Conservation (phyloP, 2,888 invertebrate species). For the Deroplatys truncata region DNA sequence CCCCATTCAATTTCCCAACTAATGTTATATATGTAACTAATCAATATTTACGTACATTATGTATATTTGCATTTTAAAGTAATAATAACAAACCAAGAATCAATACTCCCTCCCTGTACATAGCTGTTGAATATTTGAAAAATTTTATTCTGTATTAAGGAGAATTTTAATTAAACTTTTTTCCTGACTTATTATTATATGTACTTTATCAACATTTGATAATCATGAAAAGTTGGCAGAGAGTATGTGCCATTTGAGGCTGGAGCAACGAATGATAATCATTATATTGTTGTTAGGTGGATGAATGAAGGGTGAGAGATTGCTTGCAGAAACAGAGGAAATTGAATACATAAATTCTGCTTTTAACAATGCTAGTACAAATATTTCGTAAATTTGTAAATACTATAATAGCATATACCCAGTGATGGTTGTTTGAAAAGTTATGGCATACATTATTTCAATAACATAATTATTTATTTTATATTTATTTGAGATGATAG, state of each 20-base stretch:
- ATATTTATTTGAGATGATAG: neutral
- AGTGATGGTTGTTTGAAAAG: neutral
- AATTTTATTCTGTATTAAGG: conserved; percentile 34
- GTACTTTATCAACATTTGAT: neutral
- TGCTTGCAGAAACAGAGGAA: neutral
- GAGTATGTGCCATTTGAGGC: neutral
- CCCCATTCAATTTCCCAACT: neutral
- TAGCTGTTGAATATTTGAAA: conserved; percentile 32
- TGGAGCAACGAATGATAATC: neutral
- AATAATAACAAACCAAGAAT: conserved; percentile 2
- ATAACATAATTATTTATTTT: neutral
- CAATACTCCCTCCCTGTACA: conserved; percentile 28
- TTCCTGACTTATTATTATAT: conserved; percentile 5
- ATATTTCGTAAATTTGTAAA: conserved; percentile 3
- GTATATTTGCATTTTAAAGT: conserved; percentile 18
- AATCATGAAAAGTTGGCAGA: neutral
- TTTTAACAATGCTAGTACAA: conserved; percentile 15
- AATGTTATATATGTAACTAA: neutral
- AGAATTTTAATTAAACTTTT: conserved; percentile 11
- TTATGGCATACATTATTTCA: neutral
- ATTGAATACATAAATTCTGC: neutral
- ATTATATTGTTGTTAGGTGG: neutral
- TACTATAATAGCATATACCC: neutral
- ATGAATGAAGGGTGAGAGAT: neutral
- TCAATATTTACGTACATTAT: neutral